A percentile compares a stretch with the other conserved stretches of the same genome.
These are phyloP conservation scores for Sandelia bainsii DNA, from an alignment of 2,797 vertebrate genomes.

Conservation along the genomic window DNA sequence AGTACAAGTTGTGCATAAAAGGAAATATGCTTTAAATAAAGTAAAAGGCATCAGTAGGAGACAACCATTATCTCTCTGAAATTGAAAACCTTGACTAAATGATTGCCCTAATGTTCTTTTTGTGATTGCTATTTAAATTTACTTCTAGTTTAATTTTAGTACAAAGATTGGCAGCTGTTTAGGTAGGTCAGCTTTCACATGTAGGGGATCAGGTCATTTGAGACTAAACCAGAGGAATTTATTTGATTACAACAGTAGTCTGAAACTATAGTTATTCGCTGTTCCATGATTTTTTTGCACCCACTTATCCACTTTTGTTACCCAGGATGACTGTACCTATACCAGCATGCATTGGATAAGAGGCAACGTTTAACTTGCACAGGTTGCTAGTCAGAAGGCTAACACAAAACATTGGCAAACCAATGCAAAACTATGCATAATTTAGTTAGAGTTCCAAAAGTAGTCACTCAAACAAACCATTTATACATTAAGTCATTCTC, in stretches of 20 bases:
- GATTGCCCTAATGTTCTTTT: slow-evolving; percentile 27
- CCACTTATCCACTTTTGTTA: not conserved
- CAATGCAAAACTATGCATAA: not conserved
- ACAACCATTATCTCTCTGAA: slow-evolving; percentile 17
- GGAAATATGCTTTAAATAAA: slow-evolving; percentile 48
- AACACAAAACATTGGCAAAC: not conserved
- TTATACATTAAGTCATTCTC: slow-evolving; percentile 29
- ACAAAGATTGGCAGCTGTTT: slow-evolving; percentile 18
- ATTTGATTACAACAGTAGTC: not conserved
- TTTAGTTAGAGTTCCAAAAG: not conserved
- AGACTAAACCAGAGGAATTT: slow-evolving; percentile 3
- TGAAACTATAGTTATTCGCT: not conserved
- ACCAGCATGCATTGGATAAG: not conserved
- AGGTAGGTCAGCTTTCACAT: not conserved
- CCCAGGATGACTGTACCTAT: not conserved
- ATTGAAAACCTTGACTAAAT: slow-evolving; percentile 33
- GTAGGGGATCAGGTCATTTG: not conserved
- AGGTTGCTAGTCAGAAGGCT: not conserved
- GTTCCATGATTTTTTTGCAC: not conserved
- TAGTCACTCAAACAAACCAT: not conserved
- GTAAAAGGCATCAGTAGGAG: slow-evolving; percentile 1
- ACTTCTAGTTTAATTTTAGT: slow-evolving; percentile 19
- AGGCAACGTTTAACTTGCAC: not conserved
- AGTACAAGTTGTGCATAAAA: slow-evolving; percentile 36
- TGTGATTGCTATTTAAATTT: slow-evolving; percentile 31